Conservation (phyloP, 2,797 vertebrate genomes). For the Spinus pinus region DNA sequence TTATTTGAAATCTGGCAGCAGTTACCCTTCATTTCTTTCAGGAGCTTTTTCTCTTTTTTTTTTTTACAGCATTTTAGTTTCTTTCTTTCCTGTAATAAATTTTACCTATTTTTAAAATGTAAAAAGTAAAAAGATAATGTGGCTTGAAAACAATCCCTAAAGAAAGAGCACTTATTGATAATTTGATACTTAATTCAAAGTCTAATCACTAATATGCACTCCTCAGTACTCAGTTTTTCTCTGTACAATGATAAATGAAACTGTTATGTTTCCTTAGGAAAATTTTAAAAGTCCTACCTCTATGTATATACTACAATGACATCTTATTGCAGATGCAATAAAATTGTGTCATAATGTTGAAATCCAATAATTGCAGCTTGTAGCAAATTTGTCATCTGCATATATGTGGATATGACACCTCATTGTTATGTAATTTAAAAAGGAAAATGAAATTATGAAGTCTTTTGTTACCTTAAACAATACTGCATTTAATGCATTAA, state of each 20-base stretch:
- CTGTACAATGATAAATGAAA: background rate
- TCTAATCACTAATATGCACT: background rate
- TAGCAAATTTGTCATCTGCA: background rate
- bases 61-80: background rate
- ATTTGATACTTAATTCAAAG: background rate
- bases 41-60: background rate
- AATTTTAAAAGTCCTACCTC: background rate
- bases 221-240: background rate
- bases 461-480: background rate
- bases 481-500: background rate
- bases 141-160: background rate
- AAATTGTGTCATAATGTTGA: background rate
- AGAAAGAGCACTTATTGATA: background rate
- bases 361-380: background rate
- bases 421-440: background rate
- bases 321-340: background rate
- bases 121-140: background rate
- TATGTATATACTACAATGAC: background rate
- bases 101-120: background rate
- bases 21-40: constrained; percentile 15
- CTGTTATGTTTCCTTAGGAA: background rate
- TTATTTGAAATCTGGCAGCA: constrained; percentile 31
- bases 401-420: background rate
- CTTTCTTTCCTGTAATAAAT: background rate
- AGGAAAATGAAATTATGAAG: background rate